These are phyloP conservation scores for Vulpes lagopus DNA, from an alignment of 2,113 vertebrate species.

Conservation along the genomic window DNA sequence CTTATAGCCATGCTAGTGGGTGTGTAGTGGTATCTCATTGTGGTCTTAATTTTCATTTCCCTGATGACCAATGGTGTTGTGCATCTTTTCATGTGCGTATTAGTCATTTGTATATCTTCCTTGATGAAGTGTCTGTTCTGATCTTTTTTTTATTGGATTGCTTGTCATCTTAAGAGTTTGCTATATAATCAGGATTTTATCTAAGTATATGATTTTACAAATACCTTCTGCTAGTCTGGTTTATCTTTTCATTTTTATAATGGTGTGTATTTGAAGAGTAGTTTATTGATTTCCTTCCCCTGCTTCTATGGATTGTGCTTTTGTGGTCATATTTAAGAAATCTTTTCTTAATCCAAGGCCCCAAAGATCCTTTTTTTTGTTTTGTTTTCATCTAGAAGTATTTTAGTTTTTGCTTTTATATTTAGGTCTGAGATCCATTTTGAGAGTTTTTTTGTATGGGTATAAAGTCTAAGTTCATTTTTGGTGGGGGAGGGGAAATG, in stretches of 20 bases:
- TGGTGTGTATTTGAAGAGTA: conserved; percentile 12
- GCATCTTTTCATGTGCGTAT: conserved; percentile 50
- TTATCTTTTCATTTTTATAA: conserved; percentile 54
- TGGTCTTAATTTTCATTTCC: conserved; percentile 63
- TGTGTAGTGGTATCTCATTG: conserved; percentile 52
- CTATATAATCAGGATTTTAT: conserved; percentile 40
- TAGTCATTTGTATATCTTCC: conserved; percentile 32
- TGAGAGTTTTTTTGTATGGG: neutral
- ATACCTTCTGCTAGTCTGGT: neutral
- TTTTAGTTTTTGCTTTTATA: conserved; percentile 40
- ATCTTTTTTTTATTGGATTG: conserved; percentile 40
- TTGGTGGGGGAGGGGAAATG: no score
- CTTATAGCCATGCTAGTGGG: conserved; percentile 53
- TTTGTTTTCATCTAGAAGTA: conserved; percentile 47
- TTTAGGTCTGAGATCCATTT: conserved; percentile 42
- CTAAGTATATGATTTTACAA: conserved; percentile 12
- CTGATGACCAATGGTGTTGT: conserved; percentile 16
- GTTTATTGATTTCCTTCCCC: neutral
- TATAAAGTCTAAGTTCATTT: neutral
- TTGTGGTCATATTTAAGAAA: conserved; percentile 48
- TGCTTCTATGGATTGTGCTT: neutral
- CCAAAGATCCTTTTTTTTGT: conserved; percentile 15
- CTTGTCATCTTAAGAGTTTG: conserved; percentile 32
- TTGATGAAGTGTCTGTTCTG: conserved; percentile 37
- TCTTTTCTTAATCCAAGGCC: conserved; percentile 15